phyloP scores from a whole-genome alignment of 2,888 invertebrate genomes.

The Opisthograptis luteolata region DNA sequence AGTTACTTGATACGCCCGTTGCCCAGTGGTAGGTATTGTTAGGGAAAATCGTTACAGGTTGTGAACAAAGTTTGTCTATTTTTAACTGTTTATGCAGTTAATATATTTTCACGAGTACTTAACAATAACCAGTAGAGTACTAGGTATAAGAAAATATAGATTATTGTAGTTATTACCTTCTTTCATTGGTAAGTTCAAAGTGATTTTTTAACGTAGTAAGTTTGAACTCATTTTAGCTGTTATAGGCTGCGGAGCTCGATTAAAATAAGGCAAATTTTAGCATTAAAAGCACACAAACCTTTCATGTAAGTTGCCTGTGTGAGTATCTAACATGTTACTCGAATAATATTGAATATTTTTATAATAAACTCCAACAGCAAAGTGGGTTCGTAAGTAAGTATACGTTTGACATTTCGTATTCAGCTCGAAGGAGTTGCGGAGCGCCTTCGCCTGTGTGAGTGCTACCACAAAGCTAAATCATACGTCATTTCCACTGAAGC shows the following conservation, averaged over 20 bases:
- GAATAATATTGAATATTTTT: not conserved
- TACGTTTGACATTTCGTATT: slow-evolving; percentile 10
- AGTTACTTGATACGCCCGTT: slow-evolving; percentile 63
- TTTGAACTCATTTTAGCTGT: too few relatives aligned
- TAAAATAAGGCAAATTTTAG: too few relatives aligned
- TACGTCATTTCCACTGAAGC: slow-evolving; percentile 66
- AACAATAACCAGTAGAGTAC: too few relatives aligned
- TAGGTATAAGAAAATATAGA: too few relatives aligned
- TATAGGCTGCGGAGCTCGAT: too few relatives aligned
- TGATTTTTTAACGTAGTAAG: too few relatives aligned
- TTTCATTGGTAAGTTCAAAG: too few relatives aligned
- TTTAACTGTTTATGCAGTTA: not conserved
- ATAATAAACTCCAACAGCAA: not conserved
- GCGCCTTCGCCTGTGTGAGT: slow-evolving; percentile 26
- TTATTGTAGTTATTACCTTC: too few relatives aligned
- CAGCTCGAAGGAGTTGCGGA: not conserved
- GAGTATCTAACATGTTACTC: too few relatives aligned
- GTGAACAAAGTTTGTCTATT: slow-evolving; percentile 45
- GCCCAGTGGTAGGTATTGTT: slow-evolving; percentile 65
- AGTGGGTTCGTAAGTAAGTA: not conserved
- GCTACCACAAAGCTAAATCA: slow-evolving; percentile 64
- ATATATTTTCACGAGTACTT: too few relatives aligned
- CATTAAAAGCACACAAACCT: not conserved
- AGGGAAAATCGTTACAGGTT: slow-evolving; percentile 60
- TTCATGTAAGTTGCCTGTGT: too few relatives aligned